Evolutionary conservation across 2,888 invertebrate genomes (phyloP), one percentile per base, ranked within the genome.

Genomic region (Tetheella fluctuosa): DNA sequence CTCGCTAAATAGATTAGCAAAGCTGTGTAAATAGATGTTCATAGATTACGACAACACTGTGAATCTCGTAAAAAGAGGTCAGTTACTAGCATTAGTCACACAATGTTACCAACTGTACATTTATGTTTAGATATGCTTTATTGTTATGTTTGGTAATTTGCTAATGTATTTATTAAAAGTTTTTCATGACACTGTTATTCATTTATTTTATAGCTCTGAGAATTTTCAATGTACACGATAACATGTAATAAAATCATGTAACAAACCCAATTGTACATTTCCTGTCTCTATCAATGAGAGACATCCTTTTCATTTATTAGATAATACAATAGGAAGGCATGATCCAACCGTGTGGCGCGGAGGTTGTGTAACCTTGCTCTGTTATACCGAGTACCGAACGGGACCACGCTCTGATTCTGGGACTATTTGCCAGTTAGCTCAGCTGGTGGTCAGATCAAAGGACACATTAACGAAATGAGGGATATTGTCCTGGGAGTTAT

Each of bases 101-200:
- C 59, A 71, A 71, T 68, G 73, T 71, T 71, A 71, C 71, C 64
- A 69, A 66, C 62, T 52, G 60, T 64, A 68, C 61, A 61, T 57
- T 68, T 71, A 68, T 77, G 71, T 79, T 75, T 78, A 77, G 76
- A n/a, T 69, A 67, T 60, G 67, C 74, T 77, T 79, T 74, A 76
- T 86, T 89, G 89, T 89, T 89, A 80, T 86, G 88, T 89, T 89
- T 86, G 83, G 77, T 77, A 42, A 42, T 74, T 77, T 83, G 80
- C 79, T 81, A 80, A 79, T 81, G 80, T 86, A 85, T 86, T 88
- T 89, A 89, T 89, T 89, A 89, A 89, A 89, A 73, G 79, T 84
- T 86, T 89, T 87, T 81, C 69, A 76, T 73, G 69, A 79, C 62
- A 48, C 60, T 62, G 73, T 59, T 58, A 82, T 81, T 83, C 42